phyloP scores from a whole-genome alignment of 2,888 invertebrate species.

The Pollenia amentaria region DNA sequence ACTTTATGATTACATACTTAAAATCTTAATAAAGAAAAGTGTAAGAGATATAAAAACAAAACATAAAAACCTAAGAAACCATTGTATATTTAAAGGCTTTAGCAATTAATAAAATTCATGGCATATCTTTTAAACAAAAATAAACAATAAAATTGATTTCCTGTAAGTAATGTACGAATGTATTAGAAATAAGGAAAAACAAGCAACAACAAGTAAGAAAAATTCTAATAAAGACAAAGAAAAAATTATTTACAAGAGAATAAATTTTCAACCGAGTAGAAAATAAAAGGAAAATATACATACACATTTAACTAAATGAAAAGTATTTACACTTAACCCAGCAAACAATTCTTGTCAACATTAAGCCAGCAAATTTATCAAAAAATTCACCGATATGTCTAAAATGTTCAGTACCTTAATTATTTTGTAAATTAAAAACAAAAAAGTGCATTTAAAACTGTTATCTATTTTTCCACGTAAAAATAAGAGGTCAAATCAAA shows the following conservation, averaged over 20 bases:
- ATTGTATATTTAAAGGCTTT: conserved; percentile 53
- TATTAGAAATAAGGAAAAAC: background rate
- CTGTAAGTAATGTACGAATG: conserved; percentile 26
- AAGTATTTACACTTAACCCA: background rate
- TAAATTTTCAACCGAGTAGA: background rate
- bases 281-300: background rate
- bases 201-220: background rate
- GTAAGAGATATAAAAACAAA: background rate
- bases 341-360: no score
- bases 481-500: no score
- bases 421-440: no score
- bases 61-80: conserved; percentile 3
- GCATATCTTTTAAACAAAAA: conserved; percentile 34
- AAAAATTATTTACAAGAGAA: background rate
- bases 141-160: conserved; percentile 54
- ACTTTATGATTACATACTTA: conserved; percentile 1
- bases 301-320: conserved; percentile 15
- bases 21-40: conserved; percentile 7
- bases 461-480: no score
- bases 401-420: no score
- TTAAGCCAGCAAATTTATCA: no score
- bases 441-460: no score
- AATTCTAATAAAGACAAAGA: background rate
- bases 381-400: no score
- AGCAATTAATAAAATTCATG: conserved; percentile 54